phyloP scores from a whole-genome alignment of 2,888 invertebrate species.

The Cephus sareptanus region DNA sequence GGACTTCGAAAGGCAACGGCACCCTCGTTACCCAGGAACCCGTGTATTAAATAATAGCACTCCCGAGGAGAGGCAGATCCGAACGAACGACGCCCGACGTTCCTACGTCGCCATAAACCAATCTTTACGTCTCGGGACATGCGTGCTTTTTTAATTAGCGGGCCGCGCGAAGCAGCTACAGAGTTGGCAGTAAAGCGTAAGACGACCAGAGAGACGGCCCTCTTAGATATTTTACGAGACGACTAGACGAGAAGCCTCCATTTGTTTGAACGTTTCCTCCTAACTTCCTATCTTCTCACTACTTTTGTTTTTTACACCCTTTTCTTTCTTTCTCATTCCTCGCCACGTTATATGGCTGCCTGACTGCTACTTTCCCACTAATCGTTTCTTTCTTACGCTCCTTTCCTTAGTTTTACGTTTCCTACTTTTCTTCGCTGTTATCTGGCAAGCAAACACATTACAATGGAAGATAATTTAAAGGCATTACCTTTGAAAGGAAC shows the following conservation, averaged over 20 bases:
- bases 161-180: neutral
- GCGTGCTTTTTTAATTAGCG: slow-evolving; percentile 1
- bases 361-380: neutral
- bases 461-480: neutral
- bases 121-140: neutral
- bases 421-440: neutral
- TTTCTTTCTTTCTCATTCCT: neutral
- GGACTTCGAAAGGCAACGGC: neutral
- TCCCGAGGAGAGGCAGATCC: neutral
- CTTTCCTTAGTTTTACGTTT: neutral
- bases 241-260: neutral
- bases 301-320: neutral
- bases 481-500: neutral
- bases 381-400: neutral
- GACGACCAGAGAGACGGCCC: neutral
- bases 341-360: neutral
- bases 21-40: neutral
- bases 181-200: neutral
- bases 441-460: neutral
- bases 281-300: neutral
- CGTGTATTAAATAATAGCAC: neutral
- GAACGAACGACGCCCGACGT: neutral
- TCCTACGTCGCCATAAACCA: neutral
- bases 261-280: neutral
- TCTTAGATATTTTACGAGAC: neutral